Conservation (phyloP, 2,888 invertebrate species). For the Linnaemya vulpina region DNA sequence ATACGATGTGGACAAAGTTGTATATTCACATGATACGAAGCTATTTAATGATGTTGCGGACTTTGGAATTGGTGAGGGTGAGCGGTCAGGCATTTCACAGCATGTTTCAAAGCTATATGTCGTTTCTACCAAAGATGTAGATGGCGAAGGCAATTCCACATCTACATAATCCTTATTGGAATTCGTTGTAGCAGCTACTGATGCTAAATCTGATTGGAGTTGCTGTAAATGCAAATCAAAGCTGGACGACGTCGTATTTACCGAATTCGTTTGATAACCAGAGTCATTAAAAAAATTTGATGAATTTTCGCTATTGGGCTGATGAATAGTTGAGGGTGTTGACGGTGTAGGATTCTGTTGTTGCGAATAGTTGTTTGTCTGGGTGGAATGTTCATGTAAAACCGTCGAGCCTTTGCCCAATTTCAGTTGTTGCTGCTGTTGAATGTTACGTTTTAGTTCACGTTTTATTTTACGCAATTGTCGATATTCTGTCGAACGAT, state of each 20-base stretch:
- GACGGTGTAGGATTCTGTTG: constrained; percentile 6
- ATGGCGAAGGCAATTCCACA: constrained; percentile 53
- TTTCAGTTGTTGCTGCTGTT: constrained; percentile 72
- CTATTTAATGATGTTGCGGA: constrained; percentile 40
- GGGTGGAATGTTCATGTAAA: constrained; percentile 28
- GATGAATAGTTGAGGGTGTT: not conserved
- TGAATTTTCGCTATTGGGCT: constrained; percentile 28
- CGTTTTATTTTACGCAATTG: constrained; percentile 77
- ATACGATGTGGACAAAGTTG: constrained; percentile 58
- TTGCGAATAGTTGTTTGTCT: constrained; percentile 8
- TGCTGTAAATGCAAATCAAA: constrained; percentile 4
- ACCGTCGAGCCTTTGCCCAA: constrained; percentile 32
- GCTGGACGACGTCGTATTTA: constrained; percentile 4
- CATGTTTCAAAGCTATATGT: constrained; percentile 66
- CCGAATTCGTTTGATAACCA: constrained; percentile 61
- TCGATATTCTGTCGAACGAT: constrained; percentile 75
- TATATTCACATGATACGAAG: constrained; percentile 64
- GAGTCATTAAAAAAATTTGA: constrained; percentile 50
- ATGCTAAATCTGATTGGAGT: constrained; percentile 21
- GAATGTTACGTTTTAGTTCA: constrained; percentile 78
- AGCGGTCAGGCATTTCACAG: constrained; percentile 44
- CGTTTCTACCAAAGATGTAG: constrained; percentile 54
- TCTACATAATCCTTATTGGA: constrained; percentile 37
- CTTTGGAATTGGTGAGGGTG: constrained; percentile 37
- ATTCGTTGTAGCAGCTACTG: not conserved